Evolutionary conservation across 2,888 invertebrate species (phyloP).

Genomic region (Penaeus monodon): DNA sequence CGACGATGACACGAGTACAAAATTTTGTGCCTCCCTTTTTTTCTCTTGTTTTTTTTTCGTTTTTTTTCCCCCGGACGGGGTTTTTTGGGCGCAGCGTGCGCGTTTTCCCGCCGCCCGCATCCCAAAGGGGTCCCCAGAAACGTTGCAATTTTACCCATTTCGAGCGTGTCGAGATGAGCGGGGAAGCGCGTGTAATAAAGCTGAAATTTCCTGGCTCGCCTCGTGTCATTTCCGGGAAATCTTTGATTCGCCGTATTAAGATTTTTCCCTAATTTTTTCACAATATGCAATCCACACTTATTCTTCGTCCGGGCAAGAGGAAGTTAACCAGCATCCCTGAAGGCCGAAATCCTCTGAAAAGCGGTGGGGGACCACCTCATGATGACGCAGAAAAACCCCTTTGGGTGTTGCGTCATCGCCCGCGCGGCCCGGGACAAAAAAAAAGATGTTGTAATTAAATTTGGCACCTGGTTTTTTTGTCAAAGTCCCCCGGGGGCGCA

Average conservation of each 20-base stretch:
- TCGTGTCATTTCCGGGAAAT: slow-evolving; percentile 30
- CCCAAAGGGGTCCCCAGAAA: slow-evolving; percentile 12
- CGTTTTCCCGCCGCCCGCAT: neutral
- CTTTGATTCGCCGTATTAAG: neutral
- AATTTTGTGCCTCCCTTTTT: no score
- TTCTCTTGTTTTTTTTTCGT: no score
- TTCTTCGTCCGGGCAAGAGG: neutral
- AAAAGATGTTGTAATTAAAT: slow-evolving; percentile 51
- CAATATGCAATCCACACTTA: slow-evolving; percentile 40
- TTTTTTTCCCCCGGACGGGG: no score
- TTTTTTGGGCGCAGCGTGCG: no score
- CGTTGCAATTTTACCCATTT: neutral
- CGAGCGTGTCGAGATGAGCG: no score
- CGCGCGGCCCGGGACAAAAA: slow-evolving; percentile 28
- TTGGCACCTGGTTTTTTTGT: slow-evolving; percentile 58
- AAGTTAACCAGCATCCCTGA: neutral
- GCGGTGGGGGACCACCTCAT: neutral
- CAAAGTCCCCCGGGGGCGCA: slow-evolving; percentile 41
- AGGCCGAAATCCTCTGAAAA: neutral
- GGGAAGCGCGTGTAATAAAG: neutral
- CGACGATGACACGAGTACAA: no score
- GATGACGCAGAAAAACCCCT: slow-evolving; percentile 5
- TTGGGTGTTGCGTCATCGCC: slow-evolving; percentile 17
- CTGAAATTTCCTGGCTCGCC: slow-evolving; percentile 31
- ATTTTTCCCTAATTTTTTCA: slow-evolving; percentile 32